Conservation (phyloP, 1,140 invertebrate genomes). For the Ericerus pela region DNA sequence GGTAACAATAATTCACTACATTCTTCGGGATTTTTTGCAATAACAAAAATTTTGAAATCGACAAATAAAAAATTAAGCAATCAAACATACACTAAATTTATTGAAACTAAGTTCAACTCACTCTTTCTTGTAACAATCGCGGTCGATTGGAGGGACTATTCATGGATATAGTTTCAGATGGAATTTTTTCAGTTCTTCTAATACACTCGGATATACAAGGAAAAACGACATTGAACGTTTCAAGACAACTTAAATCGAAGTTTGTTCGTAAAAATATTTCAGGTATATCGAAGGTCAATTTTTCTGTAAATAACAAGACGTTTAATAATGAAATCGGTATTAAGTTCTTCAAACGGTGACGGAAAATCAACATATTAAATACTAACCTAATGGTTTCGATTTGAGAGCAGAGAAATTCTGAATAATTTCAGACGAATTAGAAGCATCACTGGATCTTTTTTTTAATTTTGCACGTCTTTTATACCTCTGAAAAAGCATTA, state of each 20-base stretch:
- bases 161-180: background rate
- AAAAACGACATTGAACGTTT: slow-evolving; percentile 73
- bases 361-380: background rate
- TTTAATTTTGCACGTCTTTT: slow-evolving; percentile 33
- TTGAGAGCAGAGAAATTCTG: slow-evolving; percentile 36
- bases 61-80: too few species aligned
- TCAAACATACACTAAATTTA: too few species aligned
- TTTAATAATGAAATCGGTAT: background rate
- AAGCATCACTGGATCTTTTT: slow-evolving; percentile 26
- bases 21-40: too few species aligned
- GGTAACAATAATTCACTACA: too few species aligned
- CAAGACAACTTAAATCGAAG: slow-evolving; percentile 63
- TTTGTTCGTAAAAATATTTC: slow-evolving; percentile 68
- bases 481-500: slow-evolving; percentile 32
- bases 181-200: background rate
- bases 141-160: slow-evolving; percentile 3
- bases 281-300: slow-evolving; percentile 37
- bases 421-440: slow-evolving; percentile 31
- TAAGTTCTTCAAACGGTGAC: background rate
- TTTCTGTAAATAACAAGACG: slow-evolving; percentile 14
- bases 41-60: too few species aligned
- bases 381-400: slow-evolving; percentile 33
- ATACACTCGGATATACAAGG: slow-evolving; percentile 17
- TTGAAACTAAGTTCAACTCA: too few species aligned
- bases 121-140: slow-evolving; percentile 1